Evolutionary conservation across 2,888 invertebrate genomes (phyloP).

Genomic region (Taenaris catops): DNA sequence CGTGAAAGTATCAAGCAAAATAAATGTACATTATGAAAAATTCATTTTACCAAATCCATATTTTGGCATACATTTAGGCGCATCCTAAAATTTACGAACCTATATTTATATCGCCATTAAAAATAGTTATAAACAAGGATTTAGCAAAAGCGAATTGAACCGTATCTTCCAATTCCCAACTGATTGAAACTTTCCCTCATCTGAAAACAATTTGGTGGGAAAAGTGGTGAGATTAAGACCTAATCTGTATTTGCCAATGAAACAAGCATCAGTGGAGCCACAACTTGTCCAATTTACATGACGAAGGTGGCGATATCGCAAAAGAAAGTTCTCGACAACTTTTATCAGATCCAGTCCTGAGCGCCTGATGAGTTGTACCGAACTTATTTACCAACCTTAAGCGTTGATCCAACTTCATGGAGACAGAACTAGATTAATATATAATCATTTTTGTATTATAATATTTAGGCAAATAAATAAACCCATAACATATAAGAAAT

Average conservation of each 20-base stretch:
- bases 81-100: too few species aligned
- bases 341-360: conserved; percentile 71
- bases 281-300: conserved; percentile 77
- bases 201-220: conserved; percentile 49
- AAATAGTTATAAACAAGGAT: background rate
- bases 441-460: too few species aligned
- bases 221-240: conserved; percentile 55
- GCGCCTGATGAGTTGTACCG: conserved; percentile 72
- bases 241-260: conserved; percentile 67
- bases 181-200: conserved; percentile 31
- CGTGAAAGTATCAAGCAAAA: too few species aligned
- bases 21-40: too few species aligned
- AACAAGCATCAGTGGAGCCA: conserved; percentile 59
- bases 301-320: conserved; percentile 75
- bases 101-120: too few species aligned
- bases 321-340: conserved; percentile 72
- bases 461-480: too few species aligned
- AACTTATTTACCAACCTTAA: conserved; percentile 63
- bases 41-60: too few species aligned
- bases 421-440: conserved; percentile 16
- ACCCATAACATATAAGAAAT: too few species aligned
- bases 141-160: conserved; percentile 6
- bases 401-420: conserved; percentile 37
- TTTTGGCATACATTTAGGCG: too few species aligned
- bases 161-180: conserved; percentile 13